phyloP scores from a whole-genome alignment of 1,140 invertebrate species.

The Drosophila guanche region DNA sequence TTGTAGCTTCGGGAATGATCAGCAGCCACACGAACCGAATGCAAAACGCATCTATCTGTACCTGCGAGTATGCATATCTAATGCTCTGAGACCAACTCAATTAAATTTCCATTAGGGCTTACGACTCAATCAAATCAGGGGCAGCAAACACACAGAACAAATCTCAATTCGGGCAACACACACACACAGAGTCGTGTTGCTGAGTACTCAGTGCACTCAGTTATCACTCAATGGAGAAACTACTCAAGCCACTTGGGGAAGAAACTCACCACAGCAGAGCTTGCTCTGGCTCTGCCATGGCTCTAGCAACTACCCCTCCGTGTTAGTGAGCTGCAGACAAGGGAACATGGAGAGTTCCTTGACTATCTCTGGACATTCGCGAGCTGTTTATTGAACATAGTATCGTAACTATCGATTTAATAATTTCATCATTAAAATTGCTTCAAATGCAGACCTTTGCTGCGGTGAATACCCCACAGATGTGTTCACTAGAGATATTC shows the following conservation, averaged over 20 bases:
- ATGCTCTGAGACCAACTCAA: constrained; percentile 53
- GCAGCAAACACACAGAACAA: constrained; percentile 7
- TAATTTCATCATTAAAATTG: constrained; percentile 22
- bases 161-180: constrained; percentile 7
- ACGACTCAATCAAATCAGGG: constrained; percentile 41
- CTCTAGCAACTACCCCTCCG: constrained; percentile 27
- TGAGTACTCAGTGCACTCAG: constrained; percentile 32
- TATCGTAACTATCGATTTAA: not conserved
- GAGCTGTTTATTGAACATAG: not conserved
- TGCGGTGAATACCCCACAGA: too few relatives aligned
- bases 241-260: constrained; percentile 38
- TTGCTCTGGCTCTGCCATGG: constrained; percentile 15
- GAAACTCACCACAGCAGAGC: constrained; percentile 66
- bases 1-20: constrained; percentile 28
- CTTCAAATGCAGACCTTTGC: not conserved
- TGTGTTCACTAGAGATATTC: too few relatives aligned
- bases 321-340: constrained; percentile 12
- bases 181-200: constrained; percentile 2
- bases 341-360: constrained; percentile 29
- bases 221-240: constrained; percentile 26
- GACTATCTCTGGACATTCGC: constrained; percentile 38
- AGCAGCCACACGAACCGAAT: constrained; percentile 12
- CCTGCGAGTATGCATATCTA: constrained; percentile 22
- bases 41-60: not conserved
- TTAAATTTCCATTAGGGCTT: constrained; percentile 64